Conservation (phyloP, 2,888 invertebrate species). For the Thalpophila matura region DNA sequence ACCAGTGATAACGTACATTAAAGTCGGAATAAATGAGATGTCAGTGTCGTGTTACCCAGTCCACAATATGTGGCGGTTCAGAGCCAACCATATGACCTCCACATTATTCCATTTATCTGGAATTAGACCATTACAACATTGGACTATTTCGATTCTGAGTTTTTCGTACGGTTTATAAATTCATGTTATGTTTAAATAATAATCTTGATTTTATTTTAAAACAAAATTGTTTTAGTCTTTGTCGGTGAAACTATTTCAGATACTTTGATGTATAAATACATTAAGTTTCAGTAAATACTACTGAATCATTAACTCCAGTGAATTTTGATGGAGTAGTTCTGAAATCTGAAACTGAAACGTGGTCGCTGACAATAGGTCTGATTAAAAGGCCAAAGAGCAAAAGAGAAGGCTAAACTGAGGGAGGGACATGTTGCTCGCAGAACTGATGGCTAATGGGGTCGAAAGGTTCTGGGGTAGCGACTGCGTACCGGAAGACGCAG, state of each 20-base stretch:
- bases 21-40: slow-evolving; percentile 66
- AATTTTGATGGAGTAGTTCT: neutral
- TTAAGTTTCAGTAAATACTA: slow-evolving; percentile 32
- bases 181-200: slow-evolving; percentile 74
- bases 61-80: slow-evolving; percentile 64
- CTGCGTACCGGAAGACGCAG: too few relatives aligned
- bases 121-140: slow-evolving; percentile 86
- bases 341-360: neutral
- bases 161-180: slow-evolving; percentile 82
- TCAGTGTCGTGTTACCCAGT: slow-evolving; percentile 69
- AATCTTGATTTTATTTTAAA: slow-evolving; percentile 74
- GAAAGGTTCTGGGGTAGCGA: too few relatives aligned
- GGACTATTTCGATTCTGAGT: slow-evolving; percentile 76
- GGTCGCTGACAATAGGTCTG: too few relatives aligned
- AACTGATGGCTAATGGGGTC: too few relatives aligned
- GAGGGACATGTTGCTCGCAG: too few relatives aligned
- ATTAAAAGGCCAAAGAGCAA: too few relatives aligned
- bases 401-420: too few relatives aligned
- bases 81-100: slow-evolving; percentile 77
- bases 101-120: slow-evolving; percentile 82
- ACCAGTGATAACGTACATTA: slow-evolving; percentile 61
- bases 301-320: slow-evolving; percentile 10
- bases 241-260: slow-evolving; percentile 60
- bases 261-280: slow-evolving; percentile 54
- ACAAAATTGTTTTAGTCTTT: slow-evolving; percentile 70